phyloP scores from a whole-genome alignment of 2,113 vertebrate species.

The Galeopterus variegatus region DNA sequence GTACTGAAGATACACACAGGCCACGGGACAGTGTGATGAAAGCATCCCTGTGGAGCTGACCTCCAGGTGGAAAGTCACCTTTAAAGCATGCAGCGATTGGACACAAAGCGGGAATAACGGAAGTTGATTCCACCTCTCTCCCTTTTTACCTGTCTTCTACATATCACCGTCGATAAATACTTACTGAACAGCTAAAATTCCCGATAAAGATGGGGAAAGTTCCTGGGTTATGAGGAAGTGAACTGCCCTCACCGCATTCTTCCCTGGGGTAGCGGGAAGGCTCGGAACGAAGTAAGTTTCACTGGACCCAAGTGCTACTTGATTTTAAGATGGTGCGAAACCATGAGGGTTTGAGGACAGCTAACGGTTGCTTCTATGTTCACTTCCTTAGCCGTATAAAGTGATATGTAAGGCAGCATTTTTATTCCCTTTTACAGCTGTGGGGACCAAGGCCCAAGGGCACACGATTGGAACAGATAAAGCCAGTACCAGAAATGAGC shows the following conservation, averaged over 20 bases:
- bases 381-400: background rate
- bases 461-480: too few relatives aligned
- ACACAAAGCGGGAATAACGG: background rate
- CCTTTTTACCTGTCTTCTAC: too few relatives aligned
- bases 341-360: too few relatives aligned
- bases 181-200: fast-evolving
- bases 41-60: background rate
- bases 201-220: fast-evolving
- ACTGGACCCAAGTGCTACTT: too few relatives aligned
- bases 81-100: background rate
- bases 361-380: too few relatives aligned
- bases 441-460: background rate
- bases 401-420: fast-evolving
- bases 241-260: fast-evolving
- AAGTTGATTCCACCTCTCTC: too few relatives aligned
- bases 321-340: background rate
- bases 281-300: background rate
- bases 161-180: too few relatives aligned
- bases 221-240: background rate
- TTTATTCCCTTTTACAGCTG: too few relatives aligned
- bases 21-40: conserved; percentile 69
- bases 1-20: conserved; percentile 64
- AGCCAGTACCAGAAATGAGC: fast-evolving
- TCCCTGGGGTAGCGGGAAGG: background rate
- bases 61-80: conserved; percentile 60